Base-by-base conservation (phyloP, 1,140 invertebrate genomes). In the Harlomillsia oculata region DNA sequence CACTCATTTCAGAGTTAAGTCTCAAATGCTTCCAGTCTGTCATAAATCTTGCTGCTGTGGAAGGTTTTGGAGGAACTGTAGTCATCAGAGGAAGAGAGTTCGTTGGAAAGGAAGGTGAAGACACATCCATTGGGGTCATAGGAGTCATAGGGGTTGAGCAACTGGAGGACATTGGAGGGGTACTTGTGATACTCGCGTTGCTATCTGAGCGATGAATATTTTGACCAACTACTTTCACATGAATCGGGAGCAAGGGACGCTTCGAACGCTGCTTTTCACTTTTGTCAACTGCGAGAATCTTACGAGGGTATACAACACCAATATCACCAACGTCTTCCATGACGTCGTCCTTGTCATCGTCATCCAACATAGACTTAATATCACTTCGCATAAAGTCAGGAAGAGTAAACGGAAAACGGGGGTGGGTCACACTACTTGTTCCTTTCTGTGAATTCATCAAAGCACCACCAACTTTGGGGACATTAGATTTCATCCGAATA, bases 191-290 rank as follows among this genome's bases (percentile, higher is more conserved):
- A n/a, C n/a, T n/a, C n/a, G n/a, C n/a, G n/a, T n/a, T n/a, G n/a
- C n/a, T n/a, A n/a, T n/a, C n/a, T 34, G 9, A 34, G n/a, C n/a
- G 9, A 34, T 34, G 9, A 34, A n/a, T 34, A 11, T 39, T 37
- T 26, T 40, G n/a, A 2, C 55, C 55, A 32, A 57, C 40, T 1
- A 57, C 37, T 44, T 57, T 57, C 14, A 57, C 55, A 48, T 57
- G 46, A 13, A 57, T 13, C 21, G 55, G 55, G 14, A 57, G 37
- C 1, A 57, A 32, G 21, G 32, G 61, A 20, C 41, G 23, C 56
- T 81, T 82, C 11, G 79, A 80, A 59, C 77, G 72, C 60, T 79
- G 71, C 67, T 82, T 78, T 9, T 79, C 77, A 16, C 77, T 73
- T 71, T 83, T 83, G 56, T 74, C 69, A 20, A 80, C 70, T 16